Conservation (phyloP, 2,797 vertebrate species). For the Orestias chungarensis region DNA sequence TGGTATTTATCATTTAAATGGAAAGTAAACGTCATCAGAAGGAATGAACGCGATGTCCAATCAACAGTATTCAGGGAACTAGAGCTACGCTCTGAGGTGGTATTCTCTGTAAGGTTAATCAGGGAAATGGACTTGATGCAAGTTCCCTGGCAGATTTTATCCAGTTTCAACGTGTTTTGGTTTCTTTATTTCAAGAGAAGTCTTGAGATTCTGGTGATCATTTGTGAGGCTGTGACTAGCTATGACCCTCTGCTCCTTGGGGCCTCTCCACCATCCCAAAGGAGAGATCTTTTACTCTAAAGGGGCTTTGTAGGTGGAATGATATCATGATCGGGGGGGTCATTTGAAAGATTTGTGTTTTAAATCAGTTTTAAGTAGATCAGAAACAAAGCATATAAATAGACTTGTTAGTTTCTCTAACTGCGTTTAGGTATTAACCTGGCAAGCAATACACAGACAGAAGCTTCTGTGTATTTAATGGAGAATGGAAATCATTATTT, state of each 20-base stretch:
- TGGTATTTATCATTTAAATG: constrained; percentile 8
- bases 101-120: constrained; percentile 32
- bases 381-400: neutral
- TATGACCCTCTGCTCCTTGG: constrained; percentile 49
- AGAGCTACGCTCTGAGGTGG: constrained; percentile 38
- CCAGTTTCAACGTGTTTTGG: constrained; percentile 28
- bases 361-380: neutral
- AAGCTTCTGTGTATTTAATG: too few relatives aligned
- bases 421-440: too few relatives aligned
- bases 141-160: constrained; percentile 40
- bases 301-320: constrained; percentile 60
- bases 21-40: constrained; percentile 24
- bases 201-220: constrained; percentile 47
- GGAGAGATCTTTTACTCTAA: constrained; percentile 70
- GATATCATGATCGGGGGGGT: constrained; percentile 64
- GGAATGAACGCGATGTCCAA: constrained; percentile 17
- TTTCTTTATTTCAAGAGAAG: constrained; percentile 16
- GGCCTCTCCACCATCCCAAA: constrained; percentile 54
- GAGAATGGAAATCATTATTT: too few relatives aligned
- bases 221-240: constrained; percentile 44
- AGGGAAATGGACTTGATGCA: constrained; percentile 42
- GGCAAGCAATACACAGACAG: too few relatives aligned
- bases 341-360: neutral
- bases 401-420: neutral
- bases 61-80: constrained; percentile 8